These are phyloP conservation scores for Rhynchomys soricoides DNA, from an alignment of 2,113 vertebrate genomes.

Conservation along the genomic window DNA sequence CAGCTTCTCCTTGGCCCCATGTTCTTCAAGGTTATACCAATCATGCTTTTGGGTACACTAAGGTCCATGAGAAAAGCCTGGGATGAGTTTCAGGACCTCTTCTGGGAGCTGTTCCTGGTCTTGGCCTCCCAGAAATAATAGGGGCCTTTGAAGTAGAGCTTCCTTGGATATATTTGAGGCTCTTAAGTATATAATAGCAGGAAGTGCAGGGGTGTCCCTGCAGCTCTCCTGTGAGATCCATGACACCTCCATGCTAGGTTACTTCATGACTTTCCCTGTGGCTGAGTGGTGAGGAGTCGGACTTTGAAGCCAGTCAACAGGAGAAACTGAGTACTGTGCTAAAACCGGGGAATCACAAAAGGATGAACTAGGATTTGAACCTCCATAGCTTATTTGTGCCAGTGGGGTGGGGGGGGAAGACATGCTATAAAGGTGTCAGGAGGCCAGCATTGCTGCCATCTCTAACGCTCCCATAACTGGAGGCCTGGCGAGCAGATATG, in stretches of 20 bases:
- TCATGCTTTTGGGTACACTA: neutral
- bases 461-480: neutral
- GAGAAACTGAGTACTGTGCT: conserved; percentile 53
- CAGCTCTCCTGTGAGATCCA: accelerated
- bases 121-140: conserved; percentile 33
- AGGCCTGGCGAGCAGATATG: neutral
- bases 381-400: conserved; percentile 59
- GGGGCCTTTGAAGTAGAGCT: conserved; percentile 42
- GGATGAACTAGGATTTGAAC: conserved; percentile 62
- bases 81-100: neutral
- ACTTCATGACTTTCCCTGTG: neutral
- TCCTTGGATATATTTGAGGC: neutral
- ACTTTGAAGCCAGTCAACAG: conserved; percentile 43
- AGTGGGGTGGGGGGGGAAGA: neutral
- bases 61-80: neutral
- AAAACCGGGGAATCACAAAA: conserved; percentile 69
- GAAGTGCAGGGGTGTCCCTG: neutral
- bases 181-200: neutral
- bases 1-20: accelerated
- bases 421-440: neutral
- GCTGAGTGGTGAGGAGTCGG: conserved; percentile 34
- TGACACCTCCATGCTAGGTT: accelerated
- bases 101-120: neutral
- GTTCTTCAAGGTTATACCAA: too few relatives aligned
- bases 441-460: neutral